These are phyloP conservation scores for Microplitis deprimator DNA, from an alignment of 2,888 invertebrate genomes.

Conservation along the genomic window DNA sequence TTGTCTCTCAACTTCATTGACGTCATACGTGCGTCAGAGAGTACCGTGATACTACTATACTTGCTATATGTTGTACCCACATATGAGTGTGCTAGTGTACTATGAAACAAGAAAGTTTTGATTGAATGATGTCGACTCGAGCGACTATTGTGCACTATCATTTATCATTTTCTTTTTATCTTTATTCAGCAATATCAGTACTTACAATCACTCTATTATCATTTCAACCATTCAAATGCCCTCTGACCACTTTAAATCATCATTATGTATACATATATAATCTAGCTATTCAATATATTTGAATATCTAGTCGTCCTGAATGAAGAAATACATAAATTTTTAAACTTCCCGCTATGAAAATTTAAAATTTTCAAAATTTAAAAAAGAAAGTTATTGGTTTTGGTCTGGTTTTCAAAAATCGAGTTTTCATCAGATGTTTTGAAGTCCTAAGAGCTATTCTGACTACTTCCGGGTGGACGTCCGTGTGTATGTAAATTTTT, in stretches of 20 bases:
- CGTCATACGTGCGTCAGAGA: slow-evolving; percentile 70
- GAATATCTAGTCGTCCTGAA: slow-evolving; percentile 29
- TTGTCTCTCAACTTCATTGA: slow-evolving; percentile 64
- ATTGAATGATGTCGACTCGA: slow-evolving; percentile 65
- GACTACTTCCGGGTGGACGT: too few species aligned
- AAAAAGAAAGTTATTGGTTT: too few species aligned
- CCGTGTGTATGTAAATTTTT: too few species aligned
- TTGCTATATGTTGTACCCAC: neutral
- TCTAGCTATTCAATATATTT: slow-evolving; percentile 33
- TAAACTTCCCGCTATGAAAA: neutral
- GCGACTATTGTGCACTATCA: slow-evolving; percentile 52
- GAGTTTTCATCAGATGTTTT: too few species aligned
- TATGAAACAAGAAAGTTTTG: slow-evolving; percentile 69
- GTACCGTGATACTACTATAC: slow-evolving; percentile 40
- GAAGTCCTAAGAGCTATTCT: too few species aligned
- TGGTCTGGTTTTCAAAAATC: too few species aligned
- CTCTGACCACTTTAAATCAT: slow-evolving; percentile 64
- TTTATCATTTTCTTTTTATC: slow-evolving; percentile 61
- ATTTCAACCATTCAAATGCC: slow-evolving; percentile 63
- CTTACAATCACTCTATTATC: slow-evolving; percentile 64
- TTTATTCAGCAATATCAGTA: slow-evolving; percentile 28
- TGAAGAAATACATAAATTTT: slow-evolving; percentile 14
- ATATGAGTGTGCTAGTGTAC: slow-evolving; percentile 7
- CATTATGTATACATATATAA: slow-evolving; percentile 43
- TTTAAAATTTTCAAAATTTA: too few species aligned